phyloP scores from a whole-genome alignment of 2,113 vertebrate genomes.

The Zingel zingel region DNA sequence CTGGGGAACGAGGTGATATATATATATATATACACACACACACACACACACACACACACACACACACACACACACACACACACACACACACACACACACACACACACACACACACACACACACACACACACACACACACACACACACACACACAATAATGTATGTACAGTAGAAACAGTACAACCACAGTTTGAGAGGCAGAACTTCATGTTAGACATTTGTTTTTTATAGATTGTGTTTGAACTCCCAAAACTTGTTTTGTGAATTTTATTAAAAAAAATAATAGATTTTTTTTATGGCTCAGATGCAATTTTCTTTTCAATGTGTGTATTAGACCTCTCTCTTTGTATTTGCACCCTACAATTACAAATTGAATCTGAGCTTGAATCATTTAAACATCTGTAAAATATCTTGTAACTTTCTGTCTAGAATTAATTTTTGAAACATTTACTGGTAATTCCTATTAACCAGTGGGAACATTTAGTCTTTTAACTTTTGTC shows the following conservation, averaged over 20 bases:
- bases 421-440: not conserved
- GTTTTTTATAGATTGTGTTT: not conserved
- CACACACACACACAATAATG: not conserved
- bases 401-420: not conserved
- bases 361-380: not conserved
- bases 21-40: too few relatives aligned
- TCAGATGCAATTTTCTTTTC: not conserved
- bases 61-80: too few relatives aligned
- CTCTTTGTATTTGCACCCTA: not conserved
- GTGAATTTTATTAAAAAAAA: not conserved
- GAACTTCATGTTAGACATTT: not conserved
- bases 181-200: not conserved
- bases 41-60: too few relatives aligned
- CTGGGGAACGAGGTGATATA: constrained; percentile 23
- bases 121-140: too few relatives aligned
- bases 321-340: not conserved
- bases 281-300: too few relatives aligned
- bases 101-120: too few relatives aligned
- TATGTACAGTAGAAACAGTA: not conserved
- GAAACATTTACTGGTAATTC: not conserved
- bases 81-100: too few relatives aligned
- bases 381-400: not conserved
- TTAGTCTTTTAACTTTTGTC: not conserved
- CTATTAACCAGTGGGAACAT: not conserved
- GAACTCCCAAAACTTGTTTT: not conserved